phyloP scores from a whole-genome alignment of 2,113 vertebrate species.

The Dissostichus mawsoni region DNA sequence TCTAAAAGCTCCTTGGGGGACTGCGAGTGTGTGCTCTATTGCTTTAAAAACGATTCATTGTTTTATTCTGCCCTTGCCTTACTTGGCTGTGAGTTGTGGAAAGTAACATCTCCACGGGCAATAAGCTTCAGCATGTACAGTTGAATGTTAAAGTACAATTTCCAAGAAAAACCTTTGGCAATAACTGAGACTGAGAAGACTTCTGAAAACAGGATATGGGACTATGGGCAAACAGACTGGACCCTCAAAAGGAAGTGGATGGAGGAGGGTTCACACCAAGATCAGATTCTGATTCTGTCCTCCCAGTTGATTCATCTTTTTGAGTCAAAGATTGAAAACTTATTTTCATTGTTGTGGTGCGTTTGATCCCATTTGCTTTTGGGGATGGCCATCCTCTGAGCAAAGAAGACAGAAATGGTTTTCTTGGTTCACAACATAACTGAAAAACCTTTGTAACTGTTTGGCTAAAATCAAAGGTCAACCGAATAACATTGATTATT shows the following conservation, averaged over 20 bases:
- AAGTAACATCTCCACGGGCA: constrained; percentile 67
- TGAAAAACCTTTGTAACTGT: constrained; percentile 17
- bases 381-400: constrained; percentile 4
- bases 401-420: not conserved
- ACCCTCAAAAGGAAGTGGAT: not conserved
- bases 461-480: constrained; percentile 17
- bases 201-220: constrained; percentile 39
- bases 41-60: constrained; percentile 60
- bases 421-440: not conserved
- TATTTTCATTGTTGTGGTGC: constrained; percentile 17
- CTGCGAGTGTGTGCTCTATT: constrained; percentile 51
- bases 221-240: constrained; percentile 1
- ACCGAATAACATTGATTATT: not conserved
- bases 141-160: constrained; percentile 47
- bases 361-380: constrained; percentile 15
- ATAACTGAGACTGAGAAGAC: constrained; percentile 18
- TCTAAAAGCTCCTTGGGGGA: constrained; percentile 54
- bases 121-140: constrained; percentile 41
- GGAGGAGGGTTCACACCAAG: constrained; percentile 4
- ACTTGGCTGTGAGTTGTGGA: constrained; percentile 72
- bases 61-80: constrained; percentile 52
- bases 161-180: constrained; percentile 36
- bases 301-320: constrained; percentile 34
- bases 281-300: constrained; percentile 21
- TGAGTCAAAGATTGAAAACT: constrained; percentile 27